Conservation (phyloP, 2,113 vertebrate genomes). For the Perognathus longimembris region DNA sequence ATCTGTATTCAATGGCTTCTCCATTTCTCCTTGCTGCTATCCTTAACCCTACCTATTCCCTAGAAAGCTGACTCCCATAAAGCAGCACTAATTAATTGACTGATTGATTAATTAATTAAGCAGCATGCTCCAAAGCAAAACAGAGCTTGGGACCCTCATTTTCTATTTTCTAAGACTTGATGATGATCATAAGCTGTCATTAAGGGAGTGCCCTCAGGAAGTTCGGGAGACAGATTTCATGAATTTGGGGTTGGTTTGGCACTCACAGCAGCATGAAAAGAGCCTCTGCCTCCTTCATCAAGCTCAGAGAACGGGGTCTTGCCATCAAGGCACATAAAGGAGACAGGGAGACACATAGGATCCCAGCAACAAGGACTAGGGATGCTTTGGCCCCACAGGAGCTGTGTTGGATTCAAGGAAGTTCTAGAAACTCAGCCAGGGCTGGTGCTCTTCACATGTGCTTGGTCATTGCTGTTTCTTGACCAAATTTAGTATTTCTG, state of each 20-base stretch:
- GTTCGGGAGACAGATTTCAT: neutral
- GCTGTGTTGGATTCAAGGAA: neutral
- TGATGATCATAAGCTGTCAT: neutral
- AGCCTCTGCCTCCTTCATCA: too few species aligned
- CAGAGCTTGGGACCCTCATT: neutral
- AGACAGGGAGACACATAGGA: neutral
- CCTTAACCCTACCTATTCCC: neutral
- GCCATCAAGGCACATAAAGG: neutral
- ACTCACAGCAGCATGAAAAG: neutral
- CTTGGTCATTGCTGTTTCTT: neutral
- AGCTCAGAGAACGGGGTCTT: neutral
- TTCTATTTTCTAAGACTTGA: neutral
- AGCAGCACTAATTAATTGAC: neutral
- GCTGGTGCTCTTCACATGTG: fast-evolving
- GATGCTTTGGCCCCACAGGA: neutral
- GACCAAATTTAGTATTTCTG: neutral
- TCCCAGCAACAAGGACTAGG: neutral
- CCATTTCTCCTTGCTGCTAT: neutral
- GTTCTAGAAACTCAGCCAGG: neutral
- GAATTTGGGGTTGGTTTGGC: neutral
- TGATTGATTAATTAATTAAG: neutral
- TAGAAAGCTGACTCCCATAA: neutral
- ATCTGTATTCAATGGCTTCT: neutral
- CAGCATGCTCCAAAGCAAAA: neutral
- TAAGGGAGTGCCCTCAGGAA: neutral